These are phyloP conservation scores for Pseudorectes ferrugineus DNA, from an alignment of 2,113 vertebrate genomes.

Conservation along the genomic window DNA sequence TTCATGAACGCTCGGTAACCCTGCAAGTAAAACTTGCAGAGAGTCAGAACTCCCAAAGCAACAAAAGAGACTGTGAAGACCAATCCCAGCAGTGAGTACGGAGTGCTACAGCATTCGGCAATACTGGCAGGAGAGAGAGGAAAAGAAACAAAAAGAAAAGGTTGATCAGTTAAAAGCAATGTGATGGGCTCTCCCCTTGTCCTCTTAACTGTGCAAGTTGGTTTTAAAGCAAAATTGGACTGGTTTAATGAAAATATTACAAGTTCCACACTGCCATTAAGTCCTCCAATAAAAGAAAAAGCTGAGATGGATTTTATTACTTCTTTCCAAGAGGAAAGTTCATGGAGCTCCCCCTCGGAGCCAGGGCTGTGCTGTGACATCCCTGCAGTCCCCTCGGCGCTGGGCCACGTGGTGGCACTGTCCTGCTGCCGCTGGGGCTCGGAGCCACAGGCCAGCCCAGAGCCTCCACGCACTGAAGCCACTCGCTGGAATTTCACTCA, in stretches of 20 bases:
- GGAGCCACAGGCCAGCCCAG: not conserved
- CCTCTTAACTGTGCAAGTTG: not conserved
- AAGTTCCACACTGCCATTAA: not conserved
- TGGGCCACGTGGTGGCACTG: slow-evolving; percentile 19
- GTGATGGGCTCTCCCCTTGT: not conserved
- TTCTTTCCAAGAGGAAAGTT: not conserved
- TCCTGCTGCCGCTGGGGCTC: not conserved
- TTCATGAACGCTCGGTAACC: slow-evolving; percentile 98
- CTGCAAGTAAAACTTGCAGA: slow-evolving; percentile 99
- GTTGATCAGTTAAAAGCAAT: not conserved
- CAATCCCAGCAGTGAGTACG: slow-evolving; percentile 92
- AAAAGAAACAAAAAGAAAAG: not conserved
- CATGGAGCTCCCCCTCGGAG: fast-evolving
- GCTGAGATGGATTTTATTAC: not conserved
- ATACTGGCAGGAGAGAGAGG: slow-evolving; percentile 72
- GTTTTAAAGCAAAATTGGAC: not conserved
- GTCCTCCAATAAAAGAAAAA: not conserved
- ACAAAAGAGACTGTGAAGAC: slow-evolving; percentile 98
- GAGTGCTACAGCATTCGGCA: slow-evolving; percentile 97
- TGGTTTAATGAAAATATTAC: not conserved
- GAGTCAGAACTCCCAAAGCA: slow-evolving; percentile 92
- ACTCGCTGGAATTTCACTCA: not conserved
- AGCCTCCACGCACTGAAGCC: not conserved
- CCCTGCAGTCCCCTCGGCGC: not conserved
- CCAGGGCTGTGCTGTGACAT: not conserved